Evolutionary conservation across 2,888 invertebrate genomes (phyloP), one percentile per base, ranked within the genome.

Genomic region (Diarsia dahlii): DNA sequence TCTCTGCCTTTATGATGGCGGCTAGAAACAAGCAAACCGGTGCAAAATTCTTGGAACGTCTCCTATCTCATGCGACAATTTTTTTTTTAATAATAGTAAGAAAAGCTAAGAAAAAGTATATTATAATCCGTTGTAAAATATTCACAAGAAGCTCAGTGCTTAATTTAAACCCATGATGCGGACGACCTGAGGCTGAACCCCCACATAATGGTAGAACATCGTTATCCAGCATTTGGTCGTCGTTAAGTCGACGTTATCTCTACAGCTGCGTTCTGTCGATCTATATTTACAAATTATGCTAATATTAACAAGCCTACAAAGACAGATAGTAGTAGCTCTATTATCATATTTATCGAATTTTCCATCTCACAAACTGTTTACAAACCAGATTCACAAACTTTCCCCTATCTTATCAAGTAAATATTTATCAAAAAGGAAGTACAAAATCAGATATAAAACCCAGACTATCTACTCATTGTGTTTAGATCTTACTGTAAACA

Each of bases 401-500:
- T 50, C 52, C 52, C 50, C 15, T 28, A 71, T 68, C 65, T 73
- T 69, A 62, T 66, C 56, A 63, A 66, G 46, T 72, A 85, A 71
- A 79, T 79, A 64, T 79, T 64, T 71, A 70, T 34, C 23, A 52
- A 67, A 60, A 72, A 62, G 50, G 23, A 66, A 75, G 73, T 78
- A 68, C 20, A 75, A 78, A 78, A 81, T 76, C 65, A 34, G 60
- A 74, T 75, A 65, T 63, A 34, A 69, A 78, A 74, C 77, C 73
- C 58, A 67, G 74, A 65, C 69, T 34, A 71, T 13, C 67, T 65
- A 68, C 71, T 76, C 12, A 69, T 52, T 56, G 64, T 52, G 82
- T 78, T 87, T 60, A 79, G 74, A 81, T 74, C 72, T 76, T 54
- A 69, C 50, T 65, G 75, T 85, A 84, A 88, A 86, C 81, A 80